Conservation (phyloP, 2,888 invertebrate genomes). For the Pheosia tremula region DNA sequence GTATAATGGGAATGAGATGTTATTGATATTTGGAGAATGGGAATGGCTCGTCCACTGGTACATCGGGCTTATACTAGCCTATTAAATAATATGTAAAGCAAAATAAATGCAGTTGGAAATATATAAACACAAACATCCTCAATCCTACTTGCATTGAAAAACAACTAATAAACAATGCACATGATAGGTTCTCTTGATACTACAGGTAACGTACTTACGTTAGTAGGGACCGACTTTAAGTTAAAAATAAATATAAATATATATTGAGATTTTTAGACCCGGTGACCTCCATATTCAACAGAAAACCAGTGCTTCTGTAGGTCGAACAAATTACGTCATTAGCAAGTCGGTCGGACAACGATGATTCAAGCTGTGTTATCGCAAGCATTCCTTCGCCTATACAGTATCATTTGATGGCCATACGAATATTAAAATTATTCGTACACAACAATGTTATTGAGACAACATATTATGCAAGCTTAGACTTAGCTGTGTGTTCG, state of each 20-base stretch:
- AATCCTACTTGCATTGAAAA: no score
- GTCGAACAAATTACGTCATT: constrained; percentile 72
- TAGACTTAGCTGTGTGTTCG: background rate
- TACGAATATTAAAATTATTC: constrained; percentile 47
- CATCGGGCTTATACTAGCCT: no score
- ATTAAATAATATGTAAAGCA: no score
- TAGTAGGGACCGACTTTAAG: background rate
- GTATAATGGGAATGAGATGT: no score
- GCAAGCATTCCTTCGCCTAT: constrained; percentile 54
- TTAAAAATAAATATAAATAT: no score
- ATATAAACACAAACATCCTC: no score
- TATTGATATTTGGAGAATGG: no score
- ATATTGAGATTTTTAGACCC: constrained; percentile 5
- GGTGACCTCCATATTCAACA: constrained; percentile 33
- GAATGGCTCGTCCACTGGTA: no score
- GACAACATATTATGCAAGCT: background rate
- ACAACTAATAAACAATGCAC: no score
- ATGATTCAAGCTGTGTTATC: constrained; percentile 64
- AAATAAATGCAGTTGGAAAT: no score
- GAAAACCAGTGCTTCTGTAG: constrained; percentile 65
- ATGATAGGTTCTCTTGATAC: no score
- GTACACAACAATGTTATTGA: background rate
- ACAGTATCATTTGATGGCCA: constrained; percentile 44
- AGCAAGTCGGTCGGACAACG: constrained; percentile 42
- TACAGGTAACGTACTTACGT: background rate